Percentiles rank a stretch among this genome's conserved stretches.
These are phyloP conservation scores for Nasonia oneida DNA, from an alignment of 2,888 invertebrate species.

Conservation along the genomic window DNA sequence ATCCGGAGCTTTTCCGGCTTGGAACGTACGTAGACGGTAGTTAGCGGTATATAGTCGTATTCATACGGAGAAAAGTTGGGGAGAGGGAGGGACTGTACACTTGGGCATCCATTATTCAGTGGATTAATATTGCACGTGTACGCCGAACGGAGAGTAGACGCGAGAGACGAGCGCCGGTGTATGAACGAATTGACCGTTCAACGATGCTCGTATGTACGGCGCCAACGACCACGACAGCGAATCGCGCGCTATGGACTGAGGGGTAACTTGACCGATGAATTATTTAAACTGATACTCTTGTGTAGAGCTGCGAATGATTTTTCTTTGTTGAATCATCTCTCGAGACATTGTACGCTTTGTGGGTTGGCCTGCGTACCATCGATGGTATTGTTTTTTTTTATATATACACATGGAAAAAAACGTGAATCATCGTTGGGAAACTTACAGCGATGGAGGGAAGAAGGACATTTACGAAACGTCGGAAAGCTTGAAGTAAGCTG, in stretches of 20 bases:
- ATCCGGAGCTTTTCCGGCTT: neutral
- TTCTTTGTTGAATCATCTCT: conserved; percentile 11
- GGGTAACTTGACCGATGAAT: conserved; percentile 43
- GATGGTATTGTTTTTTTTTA: too few species aligned
- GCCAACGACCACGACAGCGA: conserved; percentile 19
- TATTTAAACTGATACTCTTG: conserved; percentile 1
- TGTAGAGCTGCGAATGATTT: neutral
- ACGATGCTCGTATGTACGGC: neutral
- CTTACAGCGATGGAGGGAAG: too few species aligned
- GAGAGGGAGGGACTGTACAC: neutral
- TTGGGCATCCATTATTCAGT: conserved; percentile 58
- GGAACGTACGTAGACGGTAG: neutral
- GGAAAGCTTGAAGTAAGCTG: too few species aligned
- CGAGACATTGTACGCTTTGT: neutral
- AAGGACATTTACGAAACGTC: too few species aligned
- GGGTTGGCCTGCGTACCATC: neutral
- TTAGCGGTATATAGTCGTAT: neutral
- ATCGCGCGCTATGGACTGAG: neutral
- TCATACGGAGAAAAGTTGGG: neutral
- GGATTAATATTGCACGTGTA: conserved; percentile 58
- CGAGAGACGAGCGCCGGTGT: neutral
- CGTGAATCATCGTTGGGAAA: too few species aligned
- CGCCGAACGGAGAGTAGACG: conserved; percentile 24
- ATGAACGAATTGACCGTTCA: conserved; percentile 2
- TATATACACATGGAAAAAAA: too few species aligned